phyloP scores from a whole-genome alignment of 53 echinoderm and acorn worm species.

The Holothuria scabra region DNA sequence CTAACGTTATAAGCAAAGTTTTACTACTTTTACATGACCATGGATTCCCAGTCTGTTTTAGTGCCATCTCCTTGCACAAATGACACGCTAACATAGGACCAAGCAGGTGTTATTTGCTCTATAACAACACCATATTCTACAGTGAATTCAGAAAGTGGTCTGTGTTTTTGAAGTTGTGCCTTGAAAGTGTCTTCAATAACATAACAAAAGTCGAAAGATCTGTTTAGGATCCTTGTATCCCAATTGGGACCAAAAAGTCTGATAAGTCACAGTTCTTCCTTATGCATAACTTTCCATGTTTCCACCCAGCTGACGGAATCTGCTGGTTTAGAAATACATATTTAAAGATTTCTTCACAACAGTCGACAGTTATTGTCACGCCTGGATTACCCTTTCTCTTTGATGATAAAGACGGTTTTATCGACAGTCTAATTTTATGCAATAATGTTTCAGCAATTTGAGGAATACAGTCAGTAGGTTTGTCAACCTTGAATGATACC shows the following conservation, averaged over 20 bases:
- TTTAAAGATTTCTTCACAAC: not conserved
- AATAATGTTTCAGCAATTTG: not conserved
- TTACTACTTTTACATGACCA: not conserved
- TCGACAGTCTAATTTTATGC: not conserved
- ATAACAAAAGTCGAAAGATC: slow-evolving; percentile 28
- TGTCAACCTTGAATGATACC: not conserved
- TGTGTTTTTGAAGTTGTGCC: not conserved
- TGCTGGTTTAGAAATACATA: not conserved
- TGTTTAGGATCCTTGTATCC: slow-evolving; percentile 18
- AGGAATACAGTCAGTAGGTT: not conserved
- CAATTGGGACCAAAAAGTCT: slow-evolving; percentile 1
- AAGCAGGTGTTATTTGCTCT: slow-evolving; percentile 10
- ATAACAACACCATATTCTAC: not conserved
- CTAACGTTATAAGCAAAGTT: not conserved
- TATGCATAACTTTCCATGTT: not conserved
- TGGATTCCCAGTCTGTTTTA: not conserved
- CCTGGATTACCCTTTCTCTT: slow-evolving; percentile 5
- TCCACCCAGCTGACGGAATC: not conserved
- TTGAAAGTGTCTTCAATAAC: slow-evolving; percentile 9
- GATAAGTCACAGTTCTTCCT: not conserved
- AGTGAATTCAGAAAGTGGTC: not conserved
- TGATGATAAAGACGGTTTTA: not conserved
- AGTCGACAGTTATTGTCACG: too few relatives aligned
- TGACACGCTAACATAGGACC: not conserved
- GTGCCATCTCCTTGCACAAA: slow-evolving; percentile 1